phyloP scores from a whole-genome alignment of 2,113 vertebrate species.

The Leptosomus discolor region DNA sequence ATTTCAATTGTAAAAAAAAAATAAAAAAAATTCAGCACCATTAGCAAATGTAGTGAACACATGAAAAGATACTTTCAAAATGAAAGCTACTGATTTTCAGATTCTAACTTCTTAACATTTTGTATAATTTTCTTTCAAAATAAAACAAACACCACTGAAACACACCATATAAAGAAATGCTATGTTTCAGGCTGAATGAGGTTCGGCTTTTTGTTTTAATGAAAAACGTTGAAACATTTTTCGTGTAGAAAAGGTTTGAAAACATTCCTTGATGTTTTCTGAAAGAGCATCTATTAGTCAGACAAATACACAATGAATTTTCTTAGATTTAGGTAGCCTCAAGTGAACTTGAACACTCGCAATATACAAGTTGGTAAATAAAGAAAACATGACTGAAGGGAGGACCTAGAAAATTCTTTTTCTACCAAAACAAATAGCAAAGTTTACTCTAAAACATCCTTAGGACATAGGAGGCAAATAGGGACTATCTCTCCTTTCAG shows the following conservation, averaged over 20 bases:
- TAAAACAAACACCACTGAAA: not conserved
- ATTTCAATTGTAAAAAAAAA: not conserved
- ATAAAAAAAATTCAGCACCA: not conserved
- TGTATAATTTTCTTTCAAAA: not conserved
- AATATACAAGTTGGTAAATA: not conserved
- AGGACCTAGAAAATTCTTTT: not conserved
- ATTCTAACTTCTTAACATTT: not conserved
- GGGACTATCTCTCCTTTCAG: not conserved
- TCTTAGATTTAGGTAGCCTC: not conserved
- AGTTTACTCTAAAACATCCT: not conserved
- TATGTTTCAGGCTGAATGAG: not conserved
- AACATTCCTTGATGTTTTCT: not conserved
- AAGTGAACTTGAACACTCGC: not conserved
- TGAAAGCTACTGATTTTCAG: not conserved
- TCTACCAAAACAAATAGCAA: not conserved
- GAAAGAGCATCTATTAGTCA: not conserved
- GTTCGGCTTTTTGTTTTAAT: not conserved
- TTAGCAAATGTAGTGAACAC: fast-evolving
- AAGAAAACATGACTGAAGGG: not conserved
- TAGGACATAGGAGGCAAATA: not conserved
- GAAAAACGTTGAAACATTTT: not conserved
- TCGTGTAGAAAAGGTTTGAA: not conserved
- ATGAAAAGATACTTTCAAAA: not conserved
- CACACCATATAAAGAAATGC: not conserved
- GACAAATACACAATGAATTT: not conserved